A percentile compares a stretch with the other conserved stretches of the same genome.
Evolutionary conservation across 2,888 invertebrate species (phyloP).

Genomic region (Unio pictorum): DNA sequence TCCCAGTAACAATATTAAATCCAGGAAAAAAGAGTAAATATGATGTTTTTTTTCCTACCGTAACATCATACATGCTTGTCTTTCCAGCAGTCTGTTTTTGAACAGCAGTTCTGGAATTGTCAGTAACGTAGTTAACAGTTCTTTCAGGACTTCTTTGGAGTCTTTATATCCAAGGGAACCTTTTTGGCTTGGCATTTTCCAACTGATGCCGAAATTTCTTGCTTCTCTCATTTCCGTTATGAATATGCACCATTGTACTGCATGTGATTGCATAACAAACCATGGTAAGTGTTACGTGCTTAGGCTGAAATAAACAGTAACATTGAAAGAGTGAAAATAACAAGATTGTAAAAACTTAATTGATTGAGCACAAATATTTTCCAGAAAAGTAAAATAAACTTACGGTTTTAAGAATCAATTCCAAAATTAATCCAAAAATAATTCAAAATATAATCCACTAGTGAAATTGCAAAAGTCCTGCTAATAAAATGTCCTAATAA

Average conservation of each 20-base stretch:
- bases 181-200: constrained; percentile 24
- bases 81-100: background rate
- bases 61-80: background rate
- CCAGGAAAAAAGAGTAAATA: constrained; percentile 1
- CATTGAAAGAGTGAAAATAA: too few species aligned
- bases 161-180: constrained; percentile 15
- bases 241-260: constrained; percentile 25
- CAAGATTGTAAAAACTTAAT: too few species aligned
- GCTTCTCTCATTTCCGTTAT: constrained; percentile 24
- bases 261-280: constrained; percentile 15
- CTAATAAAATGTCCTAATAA: too few species aligned
- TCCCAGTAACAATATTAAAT: constrained; percentile 8
- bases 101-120: constrained; percentile 5
- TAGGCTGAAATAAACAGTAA: too few species aligned
- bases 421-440: too few species aligned
- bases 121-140: constrained; percentile 3
- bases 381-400: too few species aligned
- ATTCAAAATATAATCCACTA: too few species aligned
- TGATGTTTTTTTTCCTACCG: constrained; percentile 1
- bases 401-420: too few species aligned
- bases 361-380: too few species aligned
- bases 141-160: constrained; percentile 16
- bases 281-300: background rate
- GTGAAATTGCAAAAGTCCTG: too few species aligned
- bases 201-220: constrained; percentile 11